Evolutionary conservation across 2,888 invertebrate species (phyloP), one percentile per base, ranked within the genome.

Genomic region (Deilephila porcellus): DNA sequence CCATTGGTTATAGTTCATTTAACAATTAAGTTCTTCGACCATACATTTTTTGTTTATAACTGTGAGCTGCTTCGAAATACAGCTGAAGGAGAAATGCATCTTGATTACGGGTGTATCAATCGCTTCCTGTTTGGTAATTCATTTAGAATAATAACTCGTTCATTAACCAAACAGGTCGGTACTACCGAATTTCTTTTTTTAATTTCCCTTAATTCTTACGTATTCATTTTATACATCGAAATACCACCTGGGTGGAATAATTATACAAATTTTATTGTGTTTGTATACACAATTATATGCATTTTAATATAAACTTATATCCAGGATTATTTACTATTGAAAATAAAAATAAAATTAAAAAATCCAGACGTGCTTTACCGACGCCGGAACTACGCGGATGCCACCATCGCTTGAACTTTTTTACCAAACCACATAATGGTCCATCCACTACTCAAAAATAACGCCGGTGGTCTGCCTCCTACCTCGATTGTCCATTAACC

Each of bases 361-460:
- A 25, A 1, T 17, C 45, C 1, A 64, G n/a, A 45, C 45, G 56
- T 72, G 32, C 4, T 34, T 63, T 72, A 82, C 85, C 85, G 80
- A 80, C 83, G 86, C 90, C 90, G 90, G 90, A 92, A 90, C 89
- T 87, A 88, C 87, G 88, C 86, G 79, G 82, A 81, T 71, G 32
- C 29, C 80, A 81, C 80, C 81, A 79, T 86, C 85, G 83, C 82
- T 86, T 83, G 81, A 83, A 88, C 84, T 86, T 88, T 82, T 85
- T 87, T 89, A 90, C 67, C 25, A 25, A 67, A 73, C 56, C 56
- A 25, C 64, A 63, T 59, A 59, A 67, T 53, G 19, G 34, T 25
- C 56, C 6, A n/a, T 56, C 56, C 19, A 32, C 25, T 20, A 64
- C 20, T 56, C 37, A 25, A 37, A 25, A 45, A 14, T 80, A 81